Evolutionary conservation across 2,888 invertebrate species (phyloP), one percentile per base, ranked within the genome.

Genomic region (Drosophila borborema): DNA sequence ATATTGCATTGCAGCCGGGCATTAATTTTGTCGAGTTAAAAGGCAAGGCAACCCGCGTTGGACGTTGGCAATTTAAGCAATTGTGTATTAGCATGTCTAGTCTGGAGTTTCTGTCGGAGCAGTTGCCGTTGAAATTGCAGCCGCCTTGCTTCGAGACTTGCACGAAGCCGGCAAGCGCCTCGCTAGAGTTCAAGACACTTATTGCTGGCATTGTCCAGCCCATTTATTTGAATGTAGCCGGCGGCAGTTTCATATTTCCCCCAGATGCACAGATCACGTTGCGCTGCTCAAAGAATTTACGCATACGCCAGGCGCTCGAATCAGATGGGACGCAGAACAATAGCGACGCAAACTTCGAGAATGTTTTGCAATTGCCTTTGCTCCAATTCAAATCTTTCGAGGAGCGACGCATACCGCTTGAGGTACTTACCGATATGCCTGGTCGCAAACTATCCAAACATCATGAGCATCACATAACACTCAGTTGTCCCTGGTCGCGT

Each of bases 121-220:
- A 94, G 7, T 89, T 96, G 91, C 77, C 93, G 46, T 74, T 92
- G 86, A 86, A 92, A 18, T 40, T 64, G 16, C 77, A 67, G 90
- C 63, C 93, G 77, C 80, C 92, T 77, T 77, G 77, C 67, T 95
- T 93, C 62, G 92, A 93, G 55, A 91, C 93, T 3, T 92, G 91
- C 63, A 94, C 94, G 1, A 94, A 94, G 70, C 94, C 94, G 3
- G 94, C 93, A 2, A 91, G 94, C 83, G 92, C 94, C 84, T 86
- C 95, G 82, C 92, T 95, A 90, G 93, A 94, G 91, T 85, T 94
- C 53, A 96, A 96, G 75, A 96, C 97, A 83, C 93, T 98, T 53
- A 94, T 98, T 8, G 97, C 97, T 0, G 98, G 98, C 0, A 94
- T 97, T 74, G 95, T 96, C 81, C 97, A 98, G 92, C 94, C 95